Evolutionary conservation across 2,888 invertebrate genomes (phyloP).

Genomic region (Rhorus exstirpatorius): DNA sequence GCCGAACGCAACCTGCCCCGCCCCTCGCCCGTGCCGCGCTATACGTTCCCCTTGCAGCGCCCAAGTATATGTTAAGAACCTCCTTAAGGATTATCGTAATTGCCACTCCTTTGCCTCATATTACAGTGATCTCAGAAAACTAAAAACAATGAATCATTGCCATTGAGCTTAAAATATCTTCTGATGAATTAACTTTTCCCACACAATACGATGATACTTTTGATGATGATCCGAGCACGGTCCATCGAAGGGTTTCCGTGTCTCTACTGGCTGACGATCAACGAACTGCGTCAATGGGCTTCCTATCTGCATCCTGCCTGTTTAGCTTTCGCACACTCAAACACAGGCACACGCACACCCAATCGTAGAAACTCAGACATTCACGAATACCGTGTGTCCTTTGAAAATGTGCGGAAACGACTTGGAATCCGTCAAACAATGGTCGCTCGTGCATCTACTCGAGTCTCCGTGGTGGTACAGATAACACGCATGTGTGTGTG

Average conservation of each 20-base stretch:
- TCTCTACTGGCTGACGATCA: not conserved
- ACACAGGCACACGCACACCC: slow-evolving; percentile 18
- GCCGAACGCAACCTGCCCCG: too few relatives aligned
- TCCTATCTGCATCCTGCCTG: slow-evolving; percentile 63
- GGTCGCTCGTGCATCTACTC: slow-evolving; percentile 15
- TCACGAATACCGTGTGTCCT: slow-evolving; percentile 31
- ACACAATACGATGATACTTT: not conserved
- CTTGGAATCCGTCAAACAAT: slow-evolving; percentile 40
- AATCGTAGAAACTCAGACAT: not conserved
- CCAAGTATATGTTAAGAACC: too few relatives aligned
- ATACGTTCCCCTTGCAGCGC: too few relatives aligned
- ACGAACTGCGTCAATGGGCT: slow-evolving; percentile 50
- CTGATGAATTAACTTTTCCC: not conserved
- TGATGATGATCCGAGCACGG: not conserved
- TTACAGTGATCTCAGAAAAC: too few relatives aligned
- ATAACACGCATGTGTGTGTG: slow-evolving; percentile 19
- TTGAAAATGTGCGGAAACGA: slow-evolving; percentile 46
- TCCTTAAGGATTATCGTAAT: too few relatives aligned
- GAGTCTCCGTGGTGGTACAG: not conserved
- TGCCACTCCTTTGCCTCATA: too few relatives aligned
- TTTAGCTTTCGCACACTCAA: slow-evolving; percentile 12
- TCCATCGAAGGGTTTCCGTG: not conserved
- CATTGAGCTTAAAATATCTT: too few relatives aligned
- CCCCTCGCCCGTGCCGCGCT: too few relatives aligned
- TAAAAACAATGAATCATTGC: too few relatives aligned